Base-by-base conservation (phyloP, 2,888 invertebrate genomes). In the Cheilosia grossa region DNA sequence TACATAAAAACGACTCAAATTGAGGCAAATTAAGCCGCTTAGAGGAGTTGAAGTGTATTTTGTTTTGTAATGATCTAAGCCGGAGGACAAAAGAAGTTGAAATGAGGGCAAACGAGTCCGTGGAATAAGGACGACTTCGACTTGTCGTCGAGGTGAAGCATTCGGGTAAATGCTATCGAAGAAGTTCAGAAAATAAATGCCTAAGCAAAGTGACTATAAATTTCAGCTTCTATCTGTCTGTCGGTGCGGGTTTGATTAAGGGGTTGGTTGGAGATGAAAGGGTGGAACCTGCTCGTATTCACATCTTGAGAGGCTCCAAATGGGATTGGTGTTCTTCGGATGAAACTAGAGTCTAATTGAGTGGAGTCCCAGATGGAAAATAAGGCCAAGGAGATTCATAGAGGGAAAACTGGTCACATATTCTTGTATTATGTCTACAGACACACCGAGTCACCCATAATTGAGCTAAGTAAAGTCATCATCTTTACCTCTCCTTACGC, bases 11-110 rank as follows among this genome's bases (percentile, higher is more conserved):
- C 13, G 51, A 61, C 47, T 77, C 27, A 51, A 61, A 63, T 56
- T 19, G 58, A 69, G 49, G 42, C 42, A 78, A 82, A 82, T 82
- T 63, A 73, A 72, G 63, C 27, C 67, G 78, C 63, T 67, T 67
- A 9, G 73, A 61, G 40, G 70, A 42, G 63, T 72, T 66, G 66
- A 59, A 40, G 40, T 51, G 37, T 30, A 42, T 40, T 47, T 58
- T n/a, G 44, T 64, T 58, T 78, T 63, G 73, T 73, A 63, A 73
- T 78, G 56, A 78, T 69, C 56, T 63, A 33, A 61, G 51, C 54
- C 66, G 49, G 37, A 53, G 58, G 63, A 78, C 78, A 73, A 69
- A 73, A 51, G 66, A 56, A 67, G 59, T 67, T 30, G 49, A 61
- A 72, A 82, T 40, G 61, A 63, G 72, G 54, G n/a, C 72, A 78